These are phyloP conservation scores for Dryas iulia DNA, from an alignment of 1,140 invertebrate genomes.

Conservation along the genomic window DNA sequence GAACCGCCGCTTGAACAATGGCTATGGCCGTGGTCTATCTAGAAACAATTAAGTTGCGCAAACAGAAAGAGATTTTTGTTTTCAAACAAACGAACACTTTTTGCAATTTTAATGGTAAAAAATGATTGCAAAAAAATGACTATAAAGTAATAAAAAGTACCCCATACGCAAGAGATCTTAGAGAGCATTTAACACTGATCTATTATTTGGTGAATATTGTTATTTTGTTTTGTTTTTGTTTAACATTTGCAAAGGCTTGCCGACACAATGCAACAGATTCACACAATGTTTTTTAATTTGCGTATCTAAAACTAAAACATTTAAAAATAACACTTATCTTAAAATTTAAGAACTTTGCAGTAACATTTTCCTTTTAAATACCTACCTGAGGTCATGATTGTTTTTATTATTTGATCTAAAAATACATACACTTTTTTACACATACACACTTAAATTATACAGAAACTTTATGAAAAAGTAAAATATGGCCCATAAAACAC, in stretches of 20 bases:
- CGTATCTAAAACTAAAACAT: slow-evolving; percentile 14
- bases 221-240: slow-evolving; percentile 35
- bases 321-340: slow-evolving; percentile 13
- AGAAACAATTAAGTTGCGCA: slow-evolving; percentile 49
- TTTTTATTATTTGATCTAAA: not conserved
- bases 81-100: slow-evolving; percentile 51
- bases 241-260: slow-evolving; percentile 33
- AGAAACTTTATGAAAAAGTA: not conserved
- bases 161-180: slow-evolving; percentile 8
- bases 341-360: not conserved
- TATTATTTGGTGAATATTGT: slow-evolving; percentile 43
- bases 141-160: slow-evolving; percentile 42
- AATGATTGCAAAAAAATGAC: slow-evolving; percentile 53
- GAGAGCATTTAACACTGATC: slow-evolving; percentile 43
- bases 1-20: slow-evolving; percentile 27
- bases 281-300: slow-evolving; percentile 17
- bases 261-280: slow-evolving; percentile 35
- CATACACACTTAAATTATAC: not conserved
- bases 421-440: not conserved
- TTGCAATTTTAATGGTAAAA: slow-evolving; percentile 60
- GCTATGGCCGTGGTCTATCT: slow-evolving; percentile 8
- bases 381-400: not conserved
- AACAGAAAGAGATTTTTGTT: slow-evolving; percentile 44
- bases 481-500: not conserved
- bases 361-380: not conserved